These are phyloP conservation scores for Galemys pyrenaicus DNA, from an alignment of 2,113 vertebrate species.

Conservation along the genomic window DNA sequence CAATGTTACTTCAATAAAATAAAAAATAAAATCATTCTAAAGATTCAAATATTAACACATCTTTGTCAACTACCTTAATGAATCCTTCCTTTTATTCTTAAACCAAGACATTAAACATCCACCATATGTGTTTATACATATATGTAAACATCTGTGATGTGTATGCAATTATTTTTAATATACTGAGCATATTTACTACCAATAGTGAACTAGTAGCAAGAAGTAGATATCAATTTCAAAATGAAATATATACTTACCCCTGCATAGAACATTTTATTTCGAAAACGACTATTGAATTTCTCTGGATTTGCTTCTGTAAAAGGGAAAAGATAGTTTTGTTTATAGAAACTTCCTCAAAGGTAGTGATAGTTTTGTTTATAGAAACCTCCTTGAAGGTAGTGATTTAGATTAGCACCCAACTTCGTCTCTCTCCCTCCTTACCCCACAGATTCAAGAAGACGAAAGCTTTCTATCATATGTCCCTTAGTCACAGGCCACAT, in stretches of 20 bases:
- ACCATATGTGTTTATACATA: background rate
- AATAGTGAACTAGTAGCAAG: background rate
- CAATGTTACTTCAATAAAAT: too few relatives aligned
- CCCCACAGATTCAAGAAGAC: background rate
- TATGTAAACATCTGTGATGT: background rate
- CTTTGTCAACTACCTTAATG: background rate
- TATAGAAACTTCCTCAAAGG: background rate
- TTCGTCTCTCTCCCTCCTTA: background rate
- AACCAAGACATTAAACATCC: background rate
- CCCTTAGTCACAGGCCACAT: background rate
- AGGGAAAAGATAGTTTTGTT: conserved; percentile 62
- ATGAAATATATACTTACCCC: conserved; percentile 89
- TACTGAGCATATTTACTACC: background rate
- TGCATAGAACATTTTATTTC: conserved; percentile 99
- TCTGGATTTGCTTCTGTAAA: conserved; percentile 95
- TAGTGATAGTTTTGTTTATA: background rate
- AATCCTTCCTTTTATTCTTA: background rate
- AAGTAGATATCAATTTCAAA: background rate
- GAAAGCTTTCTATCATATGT: background rate
- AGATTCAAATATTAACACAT: background rate
- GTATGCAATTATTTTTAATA: background rate
- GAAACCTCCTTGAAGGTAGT: background rate
- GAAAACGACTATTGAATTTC: conserved; percentile 97
- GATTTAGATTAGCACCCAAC: background rate
- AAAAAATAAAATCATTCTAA: too few relatives aligned